These are phyloP conservation scores for Phanerotoma sp. DNA, from an alignment of 2,888 invertebrate genomes.

Conservation along the genomic window DNA sequence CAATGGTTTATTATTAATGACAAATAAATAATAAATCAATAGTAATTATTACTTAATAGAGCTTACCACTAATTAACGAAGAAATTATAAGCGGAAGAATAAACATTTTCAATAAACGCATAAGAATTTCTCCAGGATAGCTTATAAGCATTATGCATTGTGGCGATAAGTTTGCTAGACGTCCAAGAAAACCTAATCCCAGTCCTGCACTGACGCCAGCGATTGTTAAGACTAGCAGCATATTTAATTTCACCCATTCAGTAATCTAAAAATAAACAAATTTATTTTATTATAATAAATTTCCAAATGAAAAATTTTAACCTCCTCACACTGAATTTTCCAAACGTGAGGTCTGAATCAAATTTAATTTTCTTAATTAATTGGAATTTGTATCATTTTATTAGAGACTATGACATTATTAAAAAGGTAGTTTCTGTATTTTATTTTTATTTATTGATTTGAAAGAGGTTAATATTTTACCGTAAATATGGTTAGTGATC, in stretches of 20 bases:
- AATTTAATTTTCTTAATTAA: too few relatives aligned
- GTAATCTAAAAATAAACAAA: slow-evolving; percentile 42
- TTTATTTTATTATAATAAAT: not conserved
- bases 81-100: slow-evolving; percentile 69
- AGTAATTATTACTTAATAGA: not conserved
- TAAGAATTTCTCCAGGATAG: slow-evolving; percentile 69
- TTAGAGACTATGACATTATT: too few relatives aligned
- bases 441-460: too few relatives aligned
- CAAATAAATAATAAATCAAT: not conserved
- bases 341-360: too few relatives aligned
- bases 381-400: too few relatives aligned
- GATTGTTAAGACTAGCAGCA: slow-evolving; percentile 64
- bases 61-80: slow-evolving; percentile 64
- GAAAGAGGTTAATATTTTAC: too few relatives aligned
- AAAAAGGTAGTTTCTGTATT: too few relatives aligned
- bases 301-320: not conserved
- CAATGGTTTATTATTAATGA: too few relatives aligned
- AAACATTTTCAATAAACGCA: slow-evolving; percentile 70
- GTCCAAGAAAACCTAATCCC: slow-evolving; percentile 62
- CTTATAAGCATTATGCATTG: slow-evolving; percentile 63
- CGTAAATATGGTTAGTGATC: too few relatives aligned
- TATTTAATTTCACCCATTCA: slow-evolving; percentile 60
- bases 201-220: slow-evolving; percentile 62
- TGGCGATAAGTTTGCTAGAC: slow-evolving; percentile 56
- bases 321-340: slow-evolving; percentile 30